Evolutionary conservation across 1,140 invertebrate species (phyloP).

Genomic region (Ceratitis capitata): DNA sequence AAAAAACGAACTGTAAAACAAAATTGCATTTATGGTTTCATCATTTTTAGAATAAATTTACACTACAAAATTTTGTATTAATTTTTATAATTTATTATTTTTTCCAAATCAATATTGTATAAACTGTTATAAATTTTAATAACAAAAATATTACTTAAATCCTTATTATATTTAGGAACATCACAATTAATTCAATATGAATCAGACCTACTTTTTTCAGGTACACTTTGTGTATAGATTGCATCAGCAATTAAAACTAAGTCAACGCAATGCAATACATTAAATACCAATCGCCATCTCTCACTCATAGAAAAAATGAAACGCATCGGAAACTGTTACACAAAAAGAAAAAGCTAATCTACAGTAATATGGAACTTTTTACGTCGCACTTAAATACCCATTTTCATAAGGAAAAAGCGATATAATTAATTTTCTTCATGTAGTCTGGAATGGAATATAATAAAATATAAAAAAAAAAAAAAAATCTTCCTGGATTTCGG

Average conservation of each 20-base stretch:
- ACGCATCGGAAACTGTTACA: not conserved
- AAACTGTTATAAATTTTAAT: not conserved
- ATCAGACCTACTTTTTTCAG: conserved; percentile 15
- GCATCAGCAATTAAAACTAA: not conserved
- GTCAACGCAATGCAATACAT: not conserved
- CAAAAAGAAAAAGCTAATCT: too few species aligned
- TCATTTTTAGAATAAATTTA: conserved; percentile 47
- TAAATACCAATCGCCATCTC: not conserved
- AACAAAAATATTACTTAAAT: not conserved
- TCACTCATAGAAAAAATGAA: not conserved
- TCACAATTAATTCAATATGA: conserved; percentile 26
- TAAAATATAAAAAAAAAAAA: too few species aligned
- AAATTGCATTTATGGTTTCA: conserved; percentile 56
- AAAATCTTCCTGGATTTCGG: too few species aligned
- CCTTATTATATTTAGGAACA: not conserved
- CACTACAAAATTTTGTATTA: conserved; percentile 56
- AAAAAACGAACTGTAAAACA: conserved; percentile 64
- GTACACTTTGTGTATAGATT: not conserved
- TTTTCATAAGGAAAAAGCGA: too few species aligned
- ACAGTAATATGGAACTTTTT: too few species aligned
- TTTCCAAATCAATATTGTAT: conserved; percentile 53
- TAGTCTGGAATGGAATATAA: too few species aligned
- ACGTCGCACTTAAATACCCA: too few species aligned
- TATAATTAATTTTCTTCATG: too few species aligned
- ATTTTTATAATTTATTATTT: conserved; percentile 7